Base-by-base conservation (phyloP, 2,888 invertebrate species). In the Schrankia costaestrigalis region DNA sequence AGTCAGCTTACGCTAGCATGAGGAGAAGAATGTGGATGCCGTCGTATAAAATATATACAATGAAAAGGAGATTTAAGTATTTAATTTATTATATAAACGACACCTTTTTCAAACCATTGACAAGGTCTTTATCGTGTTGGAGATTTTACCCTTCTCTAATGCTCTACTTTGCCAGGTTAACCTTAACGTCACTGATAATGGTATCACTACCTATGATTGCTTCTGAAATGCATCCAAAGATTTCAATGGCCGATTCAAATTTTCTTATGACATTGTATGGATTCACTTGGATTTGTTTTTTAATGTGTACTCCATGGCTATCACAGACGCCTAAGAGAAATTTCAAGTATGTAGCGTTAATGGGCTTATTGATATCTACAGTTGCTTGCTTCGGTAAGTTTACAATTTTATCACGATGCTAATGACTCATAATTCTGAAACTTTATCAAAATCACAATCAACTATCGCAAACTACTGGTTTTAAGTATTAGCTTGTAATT, bases 201-300 rank as follows among this genome's bases (percentile, higher is more conserved):
- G 71, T 77, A 3, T 56, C 81, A 11, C 43, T 87, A 35, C 81
- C 87, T 22, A 61, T 78, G 56, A 73, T 86, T 41, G 83, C 81
- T 9, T 66, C 78, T 17, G 66, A 72, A 45, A 76, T 82, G 46
- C 63, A 71, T 9, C 80, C 84, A 3, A 75, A 72, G 41, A 78
- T 84, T 52, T 71, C 78, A 1, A 58, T 71, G 35, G 67, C 72
- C 3, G 87, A 88, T 44, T 65, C 76, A 2, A 84, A 86, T 37
- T 85, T 87, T 30, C 45, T 88, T 19, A 71, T 85, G 64, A 79
- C 87, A 1, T 57, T 87, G 17, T 79, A 82, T 46, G 87, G 79
- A 1, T 85, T 87, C 45, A 78, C 87, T 15, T 89, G 89, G 89
- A 60, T 88, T 48, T 83, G 87, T 56, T 86, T 88, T 41, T 49